Base-by-base conservation (phyloP, 2,113 vertebrate genomes). In the Pholis gunnellus region DNA sequence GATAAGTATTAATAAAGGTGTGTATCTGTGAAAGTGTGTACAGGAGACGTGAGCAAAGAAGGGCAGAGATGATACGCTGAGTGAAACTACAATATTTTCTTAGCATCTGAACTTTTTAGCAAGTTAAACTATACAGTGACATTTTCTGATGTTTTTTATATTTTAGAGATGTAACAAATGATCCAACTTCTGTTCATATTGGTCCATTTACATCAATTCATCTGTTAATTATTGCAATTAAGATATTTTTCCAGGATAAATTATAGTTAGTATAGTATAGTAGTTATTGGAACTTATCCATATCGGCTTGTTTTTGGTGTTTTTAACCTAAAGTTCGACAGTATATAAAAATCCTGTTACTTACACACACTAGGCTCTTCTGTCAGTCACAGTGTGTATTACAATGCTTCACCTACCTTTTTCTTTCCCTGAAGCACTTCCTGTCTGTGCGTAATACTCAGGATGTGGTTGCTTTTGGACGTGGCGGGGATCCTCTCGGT, bases 391-490 rank as follows among this genome's bases (percentile, higher is more conserved):
- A 8, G 31, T 60, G n/a, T 72, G 38, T 38, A 42, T 75, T 81
- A 67, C 56, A 46, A 22, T 42, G 46, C 38, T 79, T 72, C 3
- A 66, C 92, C 67, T 95, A 99, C 98, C 97, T 97, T 99, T 64
- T 96, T 97, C 93, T 96, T 99, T 76, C 97, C 97, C 85, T 96
- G 96, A 86, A 98, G 95, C 48, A 97, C 84, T 94, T 96, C 96
- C 0, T 91, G 95, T 85, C 95, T 94, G 85, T 97, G 95, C 64
- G 90, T 94, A 93, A 99, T 95, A 92, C 96, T 97, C 89, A 97
- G 96, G 90, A 99, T 96, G 91, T 90, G 95, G 93, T 99, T 99
- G 93, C 95, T 95, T 81, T 88, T 1, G 40, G 90, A 93, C 80
- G 93, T 96, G 85, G 80, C 77, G 65, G 88, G 91, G 75, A 91